Conservation (phyloP, 1,140 invertebrate species). For the Amyelois transitella region DNA sequence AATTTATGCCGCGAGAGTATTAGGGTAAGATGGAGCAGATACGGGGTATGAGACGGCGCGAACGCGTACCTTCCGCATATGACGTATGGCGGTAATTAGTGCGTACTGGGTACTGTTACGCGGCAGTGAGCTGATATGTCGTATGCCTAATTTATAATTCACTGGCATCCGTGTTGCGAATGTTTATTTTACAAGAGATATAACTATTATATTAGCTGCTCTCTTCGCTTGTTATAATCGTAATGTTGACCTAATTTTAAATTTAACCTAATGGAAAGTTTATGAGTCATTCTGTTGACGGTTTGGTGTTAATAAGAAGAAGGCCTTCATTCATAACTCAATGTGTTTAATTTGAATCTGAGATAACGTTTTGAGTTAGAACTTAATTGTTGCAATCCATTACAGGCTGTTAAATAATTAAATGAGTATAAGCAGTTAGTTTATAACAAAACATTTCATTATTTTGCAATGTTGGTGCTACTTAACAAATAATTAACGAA, state of each 20-base stretch:
- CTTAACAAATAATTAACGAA: background rate
- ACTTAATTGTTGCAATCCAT: too few species aligned
- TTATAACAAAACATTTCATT: too few species aligned
- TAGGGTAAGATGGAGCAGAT: conserved; percentile 36
- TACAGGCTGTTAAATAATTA: too few species aligned
- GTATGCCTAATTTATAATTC: background rate
- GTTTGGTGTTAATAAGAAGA: too few species aligned
- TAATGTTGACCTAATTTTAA: too few species aligned
- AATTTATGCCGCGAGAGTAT: conserved; percentile 50
- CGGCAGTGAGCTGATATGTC: background rate
- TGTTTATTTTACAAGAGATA: background rate
- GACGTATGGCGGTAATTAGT: conserved; percentile 53
- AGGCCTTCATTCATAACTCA: too few species aligned
- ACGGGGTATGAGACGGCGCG: conserved; percentile 35
- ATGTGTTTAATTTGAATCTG: too few species aligned
- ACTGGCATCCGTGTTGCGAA: background rate
- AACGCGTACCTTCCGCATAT: conserved; percentile 39
- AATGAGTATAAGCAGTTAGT: too few species aligned
- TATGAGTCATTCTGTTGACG: too few species aligned
- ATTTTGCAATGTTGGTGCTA: background rate
- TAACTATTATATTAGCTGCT: background rate
- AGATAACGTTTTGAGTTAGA: too few species aligned
- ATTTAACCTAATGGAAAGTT: too few species aligned
- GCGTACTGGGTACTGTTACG: conserved; percentile 8
- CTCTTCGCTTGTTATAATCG: too few species aligned